Evolutionary conservation across 2,113 vertebrate species (phyloP).

Genomic region (Neofelis nebulosa): DNA sequence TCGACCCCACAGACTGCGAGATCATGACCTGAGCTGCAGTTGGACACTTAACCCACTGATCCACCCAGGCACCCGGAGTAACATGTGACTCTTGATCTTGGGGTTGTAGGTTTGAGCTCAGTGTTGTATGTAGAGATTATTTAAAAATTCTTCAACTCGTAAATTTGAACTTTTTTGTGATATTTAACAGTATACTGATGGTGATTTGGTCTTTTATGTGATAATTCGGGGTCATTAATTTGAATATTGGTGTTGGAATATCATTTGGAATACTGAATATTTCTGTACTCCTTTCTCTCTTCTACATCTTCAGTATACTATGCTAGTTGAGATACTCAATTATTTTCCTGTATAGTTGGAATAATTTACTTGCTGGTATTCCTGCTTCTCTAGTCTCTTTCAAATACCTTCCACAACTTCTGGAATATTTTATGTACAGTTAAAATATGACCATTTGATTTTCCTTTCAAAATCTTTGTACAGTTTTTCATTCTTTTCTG

Average conservation of each 20-base stretch:
- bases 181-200: background rate
- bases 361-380: background rate
- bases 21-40: too few species aligned
- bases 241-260: background rate
- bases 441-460: background rate
- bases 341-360: background rate
- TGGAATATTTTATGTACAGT: background rate
- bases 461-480: background rate
- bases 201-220: background rate
- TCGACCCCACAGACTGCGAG: too few species aligned
- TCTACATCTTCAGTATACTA: background rate
- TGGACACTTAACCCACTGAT: too few species aligned
- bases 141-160: background rate
- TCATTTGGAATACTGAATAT: background rate
- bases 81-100: background rate
- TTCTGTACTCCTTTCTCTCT: background rate
- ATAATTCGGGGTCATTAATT: background rate
- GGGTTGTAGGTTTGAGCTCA: background rate
- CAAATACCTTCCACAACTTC: background rate
- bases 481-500: background rate
- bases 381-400: background rate
- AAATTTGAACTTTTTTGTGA: background rate
- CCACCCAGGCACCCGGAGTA: too few species aligned
- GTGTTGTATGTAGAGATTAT: background rate
- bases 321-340: background rate